These are phyloP conservation scores for Pseudorhiza aurosa DNA, from an alignment of 30 jellyfish, hydroid and myxozoan species.

Conservation along the genomic window DNA sequence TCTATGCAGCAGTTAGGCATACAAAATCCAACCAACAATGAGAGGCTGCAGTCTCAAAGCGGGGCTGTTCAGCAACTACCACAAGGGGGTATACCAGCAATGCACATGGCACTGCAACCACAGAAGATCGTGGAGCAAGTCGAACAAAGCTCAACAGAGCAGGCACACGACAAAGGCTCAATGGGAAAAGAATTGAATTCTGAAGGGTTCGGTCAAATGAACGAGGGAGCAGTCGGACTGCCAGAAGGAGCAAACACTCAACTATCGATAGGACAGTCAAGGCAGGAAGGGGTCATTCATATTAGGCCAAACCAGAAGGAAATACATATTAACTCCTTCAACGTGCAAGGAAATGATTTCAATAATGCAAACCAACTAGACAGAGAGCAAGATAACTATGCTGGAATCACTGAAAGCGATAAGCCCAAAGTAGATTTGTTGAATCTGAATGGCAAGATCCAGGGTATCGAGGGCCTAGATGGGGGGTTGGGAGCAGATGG, in stretches of 20 bases:
- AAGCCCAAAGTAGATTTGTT: slow-evolving; percentile 43
- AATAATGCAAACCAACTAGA: background rate
- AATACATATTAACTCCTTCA: slow-evolving; percentile 5
- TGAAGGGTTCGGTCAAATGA: background rate
- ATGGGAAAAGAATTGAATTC: background rate
- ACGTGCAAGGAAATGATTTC: background rate
- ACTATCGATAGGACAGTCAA: slow-evolving; percentile 1
- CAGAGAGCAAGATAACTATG: slow-evolving; percentile 25
- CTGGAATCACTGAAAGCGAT: slow-evolving; percentile 50
- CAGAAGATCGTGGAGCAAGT: slow-evolving; percentile 40
- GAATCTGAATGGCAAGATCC: slow-evolving; percentile 54
- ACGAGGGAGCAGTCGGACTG: slow-evolving; percentile 15
- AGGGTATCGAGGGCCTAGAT: slow-evolving; percentile 49
- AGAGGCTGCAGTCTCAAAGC: background rate
- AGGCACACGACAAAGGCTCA: background rate
- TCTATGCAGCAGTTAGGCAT: background rate
- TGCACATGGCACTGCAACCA: slow-evolving; percentile 30
- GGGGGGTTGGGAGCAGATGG: background rate
- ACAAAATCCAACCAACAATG: background rate
- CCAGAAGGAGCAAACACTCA: background rate
- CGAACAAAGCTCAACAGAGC: background rate
- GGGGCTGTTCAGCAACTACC: background rate
- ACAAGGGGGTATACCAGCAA: background rate
- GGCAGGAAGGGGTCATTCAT: slow-evolving; percentile 17
- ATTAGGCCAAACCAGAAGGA: slow-evolving; percentile 43